Base-by-base conservation (phyloP, 23 tunicate genomes). In the Ascidia mentula region DNA sequence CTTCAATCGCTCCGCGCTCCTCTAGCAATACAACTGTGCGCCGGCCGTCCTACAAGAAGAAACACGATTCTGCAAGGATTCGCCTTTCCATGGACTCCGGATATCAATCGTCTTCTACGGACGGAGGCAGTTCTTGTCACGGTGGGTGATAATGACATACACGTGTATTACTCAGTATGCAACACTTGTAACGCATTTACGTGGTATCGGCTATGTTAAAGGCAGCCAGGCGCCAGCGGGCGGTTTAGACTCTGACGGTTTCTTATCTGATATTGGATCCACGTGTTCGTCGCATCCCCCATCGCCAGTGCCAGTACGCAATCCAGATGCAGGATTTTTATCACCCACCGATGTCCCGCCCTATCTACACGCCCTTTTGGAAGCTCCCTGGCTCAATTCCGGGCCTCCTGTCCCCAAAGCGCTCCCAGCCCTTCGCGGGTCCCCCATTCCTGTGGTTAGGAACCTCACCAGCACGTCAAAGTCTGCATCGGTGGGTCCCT, bases 211-310 rank as follows among this genome's bases (percentile, higher is more conserved):
- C 8, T 72, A 6, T 81, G 18, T 34, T 73, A 45, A 73, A 82
- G 86, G 86, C 46, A 82, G 86, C 79, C 86, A 82, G 79, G 61
- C 69, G 86, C 30, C 83, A 36, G 65, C 65, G 65, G 65, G 65
- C 2, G 7, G 65, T 53, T 53, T 53, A 53, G 77, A 46, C 35
- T 82, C 72, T 32, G 86, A 82, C 34, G 86, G 72, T 2, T 34
- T 81, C 69, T 32, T 15, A 28, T 77, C 42, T 65, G 53, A 32
- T 12, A 26, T n/a, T 32, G 46, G 34, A 0, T 81, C 85, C 65
- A 53, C 65, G 4, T 70, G 38, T 70, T 33, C 38, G 37, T 70
- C 74, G 6, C 38, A 30, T 9, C 37, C 74, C 20, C 20, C 78
- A 18, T 74, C 78, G 34, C 53, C 78, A 4, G 13, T 46, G 6